phyloP scores from a whole-genome alignment of 2,113 vertebrate species.

The Lepus europaeus region DNA sequence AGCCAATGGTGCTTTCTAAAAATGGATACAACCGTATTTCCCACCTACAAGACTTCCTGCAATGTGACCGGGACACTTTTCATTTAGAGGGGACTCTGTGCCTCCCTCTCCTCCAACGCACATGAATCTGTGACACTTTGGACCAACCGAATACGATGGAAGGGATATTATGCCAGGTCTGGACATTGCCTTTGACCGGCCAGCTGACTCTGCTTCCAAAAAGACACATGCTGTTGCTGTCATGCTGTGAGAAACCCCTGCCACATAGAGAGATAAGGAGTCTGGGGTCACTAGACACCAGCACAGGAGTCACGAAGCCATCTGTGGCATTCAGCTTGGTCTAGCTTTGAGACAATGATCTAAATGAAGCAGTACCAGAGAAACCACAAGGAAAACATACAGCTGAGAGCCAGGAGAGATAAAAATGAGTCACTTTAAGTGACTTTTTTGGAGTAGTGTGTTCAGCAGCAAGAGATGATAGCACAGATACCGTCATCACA shows the following conservation, averaged over 20 bases:
- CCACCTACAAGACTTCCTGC: rapidly evolving
- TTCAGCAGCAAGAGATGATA: neutral
- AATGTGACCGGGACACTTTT: neutral
- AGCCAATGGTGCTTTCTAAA: neutral
- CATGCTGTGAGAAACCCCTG: neutral
- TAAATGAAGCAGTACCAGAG: neutral
- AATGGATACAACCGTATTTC: neutral
- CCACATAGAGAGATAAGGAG: neutral
- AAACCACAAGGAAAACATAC: neutral
- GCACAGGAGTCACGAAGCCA: neutral
- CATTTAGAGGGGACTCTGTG: neutral
- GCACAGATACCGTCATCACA: neutral
- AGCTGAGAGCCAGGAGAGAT: neutral
- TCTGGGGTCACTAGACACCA: neutral
- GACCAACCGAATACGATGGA: neutral
- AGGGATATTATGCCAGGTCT: neutral
- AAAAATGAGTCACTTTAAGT: neutral
- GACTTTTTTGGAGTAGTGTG: neutral
- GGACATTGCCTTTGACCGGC: too few species aligned
- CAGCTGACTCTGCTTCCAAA: neutral
- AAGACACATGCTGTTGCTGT: rapidly evolving
- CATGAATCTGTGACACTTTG: neutral
- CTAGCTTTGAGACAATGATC: neutral
- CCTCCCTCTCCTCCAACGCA: neutral
- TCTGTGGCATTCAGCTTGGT: neutral